Evolutionary conservation across 2,888 invertebrate species (phyloP).

Genomic region (Frankliniella intonsa): DNA sequence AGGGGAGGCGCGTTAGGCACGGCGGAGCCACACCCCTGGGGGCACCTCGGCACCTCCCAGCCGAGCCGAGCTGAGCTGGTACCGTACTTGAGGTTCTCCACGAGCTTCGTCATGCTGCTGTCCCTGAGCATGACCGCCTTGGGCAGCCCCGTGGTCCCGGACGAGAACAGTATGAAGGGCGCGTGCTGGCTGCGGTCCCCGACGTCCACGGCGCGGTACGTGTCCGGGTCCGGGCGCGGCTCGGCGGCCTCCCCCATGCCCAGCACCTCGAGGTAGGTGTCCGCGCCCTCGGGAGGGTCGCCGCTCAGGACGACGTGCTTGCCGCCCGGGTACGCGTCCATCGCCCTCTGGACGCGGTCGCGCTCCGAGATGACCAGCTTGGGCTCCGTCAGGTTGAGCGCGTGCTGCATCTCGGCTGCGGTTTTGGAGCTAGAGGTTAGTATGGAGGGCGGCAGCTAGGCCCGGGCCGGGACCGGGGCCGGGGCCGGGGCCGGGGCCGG

Average conservation of each 20-base stretch:
- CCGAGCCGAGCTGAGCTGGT: not conserved
- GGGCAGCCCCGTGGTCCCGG: slow-evolving; percentile 7
- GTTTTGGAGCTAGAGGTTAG: no score
- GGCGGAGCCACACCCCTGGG: no score
- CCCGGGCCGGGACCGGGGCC: no score
- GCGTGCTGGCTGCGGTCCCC: slow-evolving; percentile 2
- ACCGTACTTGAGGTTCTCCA: not conserved
- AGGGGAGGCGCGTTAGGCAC: no score
- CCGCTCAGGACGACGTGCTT: not conserved
- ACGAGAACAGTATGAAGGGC: not conserved
- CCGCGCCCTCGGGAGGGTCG: not conserved
- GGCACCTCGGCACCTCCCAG: not conserved
- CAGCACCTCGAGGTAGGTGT: not conserved
- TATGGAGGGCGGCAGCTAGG: no score
- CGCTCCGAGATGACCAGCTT: not conserved
- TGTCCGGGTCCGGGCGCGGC: slow-evolving; percentile 2
- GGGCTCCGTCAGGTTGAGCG: not conserved
- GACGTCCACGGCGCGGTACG: not conserved
- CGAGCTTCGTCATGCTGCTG: not conserved
- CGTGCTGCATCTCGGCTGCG: slow-evolving; percentile 2
- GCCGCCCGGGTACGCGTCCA: not conserved
- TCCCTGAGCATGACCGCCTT: not conserved
- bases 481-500: no score
- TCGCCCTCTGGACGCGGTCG: not conserved
- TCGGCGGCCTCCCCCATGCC: not conserved